Base-by-base conservation (phyloP, 2,113 vertebrate species). In the Mirounga angustirostris region DNA sequence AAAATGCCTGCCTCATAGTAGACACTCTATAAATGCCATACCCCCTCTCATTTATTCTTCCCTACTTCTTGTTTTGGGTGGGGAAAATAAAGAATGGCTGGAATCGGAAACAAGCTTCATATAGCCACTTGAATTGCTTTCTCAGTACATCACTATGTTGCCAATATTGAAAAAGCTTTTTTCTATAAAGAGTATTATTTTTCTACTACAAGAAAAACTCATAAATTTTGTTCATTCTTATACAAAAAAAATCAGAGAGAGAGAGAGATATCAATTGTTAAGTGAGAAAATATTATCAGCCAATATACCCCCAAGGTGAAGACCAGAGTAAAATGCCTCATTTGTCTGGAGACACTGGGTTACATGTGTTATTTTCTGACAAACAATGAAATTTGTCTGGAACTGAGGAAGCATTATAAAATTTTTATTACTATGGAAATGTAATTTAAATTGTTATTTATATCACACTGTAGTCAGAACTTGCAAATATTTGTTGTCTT, bases 121-220 rank as follows among this genome's bases (percentile, higher is more conserved):
- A 26, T 16, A 88, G 30, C 28, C 52, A 78, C 2, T 36, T 30
- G n/a, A 85, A 85, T 69, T 74, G 12, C 28, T 94, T 96, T 80
- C 50, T 80, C 19, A 84, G 7, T 76, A n/a, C 8, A 79, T 84
- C 50, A 69, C 21, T 71, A 10, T 78, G 43, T 28, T 86, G 59
- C 4, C 16, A 89, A 59, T 92, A 92, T 73, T 58, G 10, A 89
- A 92, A 89, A 58, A 43, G 2, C 4, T 22, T 81, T 96, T 67
- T 54, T 56, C 65, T 96, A 52, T 65, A 86, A 92, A 80, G 63
- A 89, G 58, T 94, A 82, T 81, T 91, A 61, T 93, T 85, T 91
- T 93, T 26, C 14, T 16, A 95, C 16, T 74, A 67, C 0, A 81
- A 94, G 69, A 67, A 89, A 80, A 91, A 40, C 14, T 92, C 61